Evolutionary conservation across 2,113 vertebrate species (phyloP).

Genomic region (Mustela lutreola): DNA sequence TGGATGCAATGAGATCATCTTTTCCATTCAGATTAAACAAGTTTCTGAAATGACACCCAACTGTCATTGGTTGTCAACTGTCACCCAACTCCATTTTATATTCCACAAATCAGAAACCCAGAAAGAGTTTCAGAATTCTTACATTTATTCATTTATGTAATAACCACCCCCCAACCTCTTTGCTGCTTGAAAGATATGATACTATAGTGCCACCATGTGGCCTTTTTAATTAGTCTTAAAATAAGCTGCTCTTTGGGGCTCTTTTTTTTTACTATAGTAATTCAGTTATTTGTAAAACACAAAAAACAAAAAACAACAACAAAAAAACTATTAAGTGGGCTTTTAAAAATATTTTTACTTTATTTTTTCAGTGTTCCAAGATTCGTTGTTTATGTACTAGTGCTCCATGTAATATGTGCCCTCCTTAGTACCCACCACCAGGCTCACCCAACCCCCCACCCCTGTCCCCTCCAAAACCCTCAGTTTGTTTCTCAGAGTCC

Average conservation of each 20-base stretch:
- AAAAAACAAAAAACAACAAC: too few species aligned
- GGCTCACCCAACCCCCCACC: too few species aligned
- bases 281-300: background rate
- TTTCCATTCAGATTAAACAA: slow-evolving; percentile 43
- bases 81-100: background rate
- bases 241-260: background rate
- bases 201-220: slow-evolving; percentile 82
- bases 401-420: too few species aligned
- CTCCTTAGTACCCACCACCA: too few species aligned
- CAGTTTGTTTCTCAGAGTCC: too few species aligned
- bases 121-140: background rate
- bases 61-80: background rate
- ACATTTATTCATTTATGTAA: background rate
- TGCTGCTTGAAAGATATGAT: background rate
- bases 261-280: background rate
- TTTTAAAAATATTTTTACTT: too few species aligned
- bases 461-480: too few species aligned
- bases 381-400: too few species aligned
- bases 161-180: background rate
- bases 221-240: background rate
- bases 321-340: background rate
- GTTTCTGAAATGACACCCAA: background rate
- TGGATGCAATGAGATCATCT: background rate
- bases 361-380: too few species aligned
- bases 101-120: background rate